These are phyloP conservation scores for Gadus macrocephalus DNA, from an alignment of 2,113 vertebrate genomes.

Conservation along the genomic window DNA sequence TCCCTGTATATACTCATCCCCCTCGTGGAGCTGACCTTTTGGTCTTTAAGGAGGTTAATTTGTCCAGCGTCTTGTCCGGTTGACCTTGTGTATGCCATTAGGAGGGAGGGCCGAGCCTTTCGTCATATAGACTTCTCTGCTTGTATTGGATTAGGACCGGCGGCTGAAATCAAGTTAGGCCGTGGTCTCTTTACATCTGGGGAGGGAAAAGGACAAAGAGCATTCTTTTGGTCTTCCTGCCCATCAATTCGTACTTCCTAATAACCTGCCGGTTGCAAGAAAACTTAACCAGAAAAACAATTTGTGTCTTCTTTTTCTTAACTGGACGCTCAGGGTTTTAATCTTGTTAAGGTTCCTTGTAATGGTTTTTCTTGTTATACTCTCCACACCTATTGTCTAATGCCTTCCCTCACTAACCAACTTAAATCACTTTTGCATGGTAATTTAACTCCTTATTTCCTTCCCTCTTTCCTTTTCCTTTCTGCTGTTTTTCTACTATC, in stretches of 20 bases:
- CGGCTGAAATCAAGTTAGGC: constrained; percentile 75
- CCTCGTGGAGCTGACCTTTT: constrained; percentile 63
- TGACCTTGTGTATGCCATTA: constrained; percentile 75
- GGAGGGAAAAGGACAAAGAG: constrained; percentile 72
- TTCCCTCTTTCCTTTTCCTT: constrained; percentile 30
- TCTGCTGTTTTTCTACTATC: constrained; percentile 26
- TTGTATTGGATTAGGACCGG: constrained; percentile 74
- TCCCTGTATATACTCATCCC: constrained; percentile 32
- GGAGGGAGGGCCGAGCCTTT: constrained; percentile 67
- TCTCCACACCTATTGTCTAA: constrained; percentile 22
- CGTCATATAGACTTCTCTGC: constrained; percentile 71
- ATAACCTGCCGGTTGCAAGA: constrained; percentile 64
- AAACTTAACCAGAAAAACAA: constrained; percentile 54
- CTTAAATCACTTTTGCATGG: constrained; percentile 62
- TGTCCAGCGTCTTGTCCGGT: constrained; percentile 71
- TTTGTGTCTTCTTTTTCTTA: constrained; percentile 47
- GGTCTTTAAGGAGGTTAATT: constrained; percentile 64
- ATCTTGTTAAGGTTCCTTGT: constrained; percentile 42
- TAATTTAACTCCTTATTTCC: constrained; percentile 60
- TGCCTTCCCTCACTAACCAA: constrained; percentile 13
- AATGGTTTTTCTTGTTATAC: not conserved
- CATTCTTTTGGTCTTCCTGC: constrained; percentile 73
- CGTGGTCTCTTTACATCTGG: constrained; percentile 74
- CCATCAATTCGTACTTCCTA: constrained; percentile 75
- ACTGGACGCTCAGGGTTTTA: constrained; percentile 30